Evolutionary conservation across 2,113 vertebrate species (phyloP), one percentile per base, ranked within the genome.

Genomic region (Accipiter cooperii): DNA sequence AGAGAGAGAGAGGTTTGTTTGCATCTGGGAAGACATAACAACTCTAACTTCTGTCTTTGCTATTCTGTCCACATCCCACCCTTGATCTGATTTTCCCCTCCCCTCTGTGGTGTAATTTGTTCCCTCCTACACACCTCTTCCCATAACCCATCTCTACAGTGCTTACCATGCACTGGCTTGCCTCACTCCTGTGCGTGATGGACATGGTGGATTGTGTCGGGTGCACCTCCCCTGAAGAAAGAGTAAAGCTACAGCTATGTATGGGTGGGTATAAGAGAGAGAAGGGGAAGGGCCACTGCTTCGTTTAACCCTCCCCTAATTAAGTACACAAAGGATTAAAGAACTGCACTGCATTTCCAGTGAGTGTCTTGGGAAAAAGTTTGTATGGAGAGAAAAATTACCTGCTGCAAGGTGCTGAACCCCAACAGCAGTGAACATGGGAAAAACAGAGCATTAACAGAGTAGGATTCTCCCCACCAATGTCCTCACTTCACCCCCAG

Each of bases 111-210:
- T 22, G 8, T 20, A 24, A 69, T 61, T 65, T 52, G 16, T 58
- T 90, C 47, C 46, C 65, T 76, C 54, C 75, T 86, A 33, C 69
- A 36, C 58, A 61, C 31, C 24, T 65, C 77, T 40, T 57, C 51
- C 77, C 66, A 51, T 3, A 64, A 10, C 24, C 40, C 14, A 6
- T 31, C 57, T 54, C 61, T 54, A 40, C 81, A 83, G 70, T 4
- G 12, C 97, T 98, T 79, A 98, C 98, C 97, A 97, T 58, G 98
- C 98, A 86, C 96, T 97, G 28, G 98, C 97, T 96, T 98, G 97
- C 84, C 96, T 98, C 65, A 98, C 97, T 58, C 97, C 96, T 36
- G 47, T 93, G 87, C 65, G 96, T 11, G 98, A 98, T 10, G 90
- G 87, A 76, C 98, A 98, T 2, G 96, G 79, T 34, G 97, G 97